phyloP scores from a whole-genome alignment of 1,140 invertebrate genomes.

The Apis mellifera region Amel_HAv3.1 CM009934.2:10007501-10008000 shows the following conservation, averaged over 20 bases:
- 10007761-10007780: background rate
- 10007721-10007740: background rate
- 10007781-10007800: constrained; percentile 29
- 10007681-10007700: constrained; percentile 6
- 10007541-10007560: constrained; percentile 18
- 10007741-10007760: constrained; percentile 20
- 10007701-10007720: constrained; percentile 5
- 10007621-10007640: background rate
- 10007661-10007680: constrained; percentile 46
- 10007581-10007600: background rate
- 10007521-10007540: constrained; percentile 40
- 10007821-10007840: constrained; percentile 16
- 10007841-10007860: constrained; percentile 24
- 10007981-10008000: constrained; percentile 43
- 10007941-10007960: constrained; percentile 51
- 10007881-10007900: constrained; percentile 42
- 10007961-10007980: constrained; percentile 36
- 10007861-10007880: constrained; percentile 34
- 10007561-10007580: background rate
- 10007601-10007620: background rate
- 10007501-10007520: constrained; percentile 23
- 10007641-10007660: constrained; percentile 10
- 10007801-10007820: constrained; percentile 51
- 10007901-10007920: constrained; percentile 58
- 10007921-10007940: constrained; percentile 54